These are phyloP conservation scores for Arctopsyche grandis DNA, from an alignment of 1,140 invertebrate genomes.

Conservation along the genomic window DNA sequence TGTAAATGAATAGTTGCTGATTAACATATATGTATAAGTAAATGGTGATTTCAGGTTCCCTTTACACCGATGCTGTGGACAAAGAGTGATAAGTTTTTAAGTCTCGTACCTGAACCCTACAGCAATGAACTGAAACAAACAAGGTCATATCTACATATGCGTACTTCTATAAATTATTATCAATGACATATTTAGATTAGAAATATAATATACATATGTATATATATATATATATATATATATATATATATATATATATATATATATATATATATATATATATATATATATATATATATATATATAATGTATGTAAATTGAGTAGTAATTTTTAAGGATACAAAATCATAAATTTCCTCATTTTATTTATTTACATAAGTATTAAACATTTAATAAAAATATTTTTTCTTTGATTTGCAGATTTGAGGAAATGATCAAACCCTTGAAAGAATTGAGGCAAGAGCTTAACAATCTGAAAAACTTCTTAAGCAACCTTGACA, in stretches of 20 bases:
- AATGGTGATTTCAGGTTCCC: conserved; percentile 48
- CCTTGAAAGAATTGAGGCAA: conserved; percentile 72
- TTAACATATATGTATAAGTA: not conserved
- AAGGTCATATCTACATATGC: conserved; percentile 60
- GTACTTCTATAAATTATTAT: not conserved
- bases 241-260: too few relatives aligned
- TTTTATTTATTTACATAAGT: too few relatives aligned
- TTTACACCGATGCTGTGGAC: conserved; percentile 72
- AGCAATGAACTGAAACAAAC: conserved; percentile 67
- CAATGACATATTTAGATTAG: not conserved
- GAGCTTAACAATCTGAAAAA: conserved; percentile 78
- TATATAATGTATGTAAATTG: too few relatives aligned
- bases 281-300: too few relatives aligned
- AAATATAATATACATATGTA: too few relatives aligned
- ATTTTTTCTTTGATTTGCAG: conserved; percentile 64
- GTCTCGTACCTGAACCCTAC: conserved; percentile 73
- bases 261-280: too few relatives aligned
- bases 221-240: too few relatives aligned
- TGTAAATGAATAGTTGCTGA: not conserved
- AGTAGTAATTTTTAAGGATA: not conserved
- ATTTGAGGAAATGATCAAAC: conserved; percentile 74
- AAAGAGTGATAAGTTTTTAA: conserved; percentile 75
- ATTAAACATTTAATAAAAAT: not conserved
- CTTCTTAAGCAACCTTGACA: conserved; percentile 72
- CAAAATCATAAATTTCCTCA: not conserved